Base-by-base conservation (phyloP, 2,113 vertebrate species). In the Rhinoptilus africanus region DNA sequence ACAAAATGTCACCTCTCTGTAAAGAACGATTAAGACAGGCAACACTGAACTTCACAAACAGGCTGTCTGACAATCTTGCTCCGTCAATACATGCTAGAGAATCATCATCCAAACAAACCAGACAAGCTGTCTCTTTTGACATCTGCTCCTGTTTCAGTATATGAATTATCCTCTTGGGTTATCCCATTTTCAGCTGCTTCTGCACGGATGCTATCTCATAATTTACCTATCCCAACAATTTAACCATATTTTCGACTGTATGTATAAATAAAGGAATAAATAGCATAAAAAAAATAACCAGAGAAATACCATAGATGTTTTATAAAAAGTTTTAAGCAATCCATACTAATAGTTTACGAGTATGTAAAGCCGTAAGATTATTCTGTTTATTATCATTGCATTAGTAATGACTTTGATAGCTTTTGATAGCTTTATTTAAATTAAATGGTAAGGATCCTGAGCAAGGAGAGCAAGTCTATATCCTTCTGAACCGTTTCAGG, bases 41-140 rank as follows among this genome's bases (percentile, higher is more conserved):
- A 95, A 92, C 74, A 77, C 81, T 93, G 91, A 97, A 87, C 89
- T 94, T 97, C 96, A 92, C 94, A 95, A 97, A 72, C 96, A 97
- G 95, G 47, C 94, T 97, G 95, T 95, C 95, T 97, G 96, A 97
- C 96, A 97, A 97, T 97, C 97, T 94, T 96, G 88, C 78, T 94
- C 95, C 12, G 23, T 97, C 94, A 95, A 85, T 97, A 96, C 85
- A 95, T 75, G 85, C 93, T 96, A 71, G 87, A 69, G 96, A 97
- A 96, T 96, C 93, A 77, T 92, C 96, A 97, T 97, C 96, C 94
- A 97, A 97, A 97, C 97, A 97, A 96, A 96, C 94, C 66, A 97
- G 96, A 95, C 95, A 97, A 97, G 93, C 97, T 97, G 97, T 97
- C 96, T 97, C 94, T 97, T 95, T 96, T 97, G 96, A 97, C 96